Evolutionary conservation across 2,797 vertebrate species (phyloP), one percentile per base, ranked within the genome.

Genomic region (Gorsachius magnificus): DNA sequence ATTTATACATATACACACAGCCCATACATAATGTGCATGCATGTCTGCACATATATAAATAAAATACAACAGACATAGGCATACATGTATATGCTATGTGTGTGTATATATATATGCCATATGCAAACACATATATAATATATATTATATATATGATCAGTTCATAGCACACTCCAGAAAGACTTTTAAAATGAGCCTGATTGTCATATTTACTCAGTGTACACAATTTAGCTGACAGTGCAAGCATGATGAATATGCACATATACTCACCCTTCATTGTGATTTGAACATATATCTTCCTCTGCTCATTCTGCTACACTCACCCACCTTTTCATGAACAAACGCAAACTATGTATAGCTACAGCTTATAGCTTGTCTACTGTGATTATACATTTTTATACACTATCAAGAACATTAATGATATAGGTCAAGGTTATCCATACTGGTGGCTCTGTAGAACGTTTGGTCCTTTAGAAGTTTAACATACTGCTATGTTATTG

Each of bases 1-100:
- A 97, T 95, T 97, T 98, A 98, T 98, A 98, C 97, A 98, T 97
- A 97, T 98, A 97, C 96, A 97, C 95, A 97, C 96, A 98, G 95
- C 94, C 83, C 96, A 98, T 96, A 93, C 77, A 90, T 94, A 97
- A 90, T 95, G 92, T 83, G 93, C 88, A 95, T 94, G 92, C 96
- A 97, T 97, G 97, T 98, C 97, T 97, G 97, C 95, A 97, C 97
- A 97, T 97, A 97, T 96, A 97, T 97, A 98, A 97, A 97, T 97
- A 94, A 97, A 97, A 95, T 97, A 97, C 97, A 97, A 97, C 96
- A 97, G 94, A 97, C 96, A 98, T 94, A 97, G 92, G 97, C 97
- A 97, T 97, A 97, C 96, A 97, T 95, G 79, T 96, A 97, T 97
- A 96, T 97, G 96, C 86, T 96, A 95, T 94, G 96, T 96, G 96